These are phyloP conservation scores for Synanthedon vespiformis DNA, from an alignment of 2,888 invertebrate genomes.

Conservation along the genomic window DNA sequence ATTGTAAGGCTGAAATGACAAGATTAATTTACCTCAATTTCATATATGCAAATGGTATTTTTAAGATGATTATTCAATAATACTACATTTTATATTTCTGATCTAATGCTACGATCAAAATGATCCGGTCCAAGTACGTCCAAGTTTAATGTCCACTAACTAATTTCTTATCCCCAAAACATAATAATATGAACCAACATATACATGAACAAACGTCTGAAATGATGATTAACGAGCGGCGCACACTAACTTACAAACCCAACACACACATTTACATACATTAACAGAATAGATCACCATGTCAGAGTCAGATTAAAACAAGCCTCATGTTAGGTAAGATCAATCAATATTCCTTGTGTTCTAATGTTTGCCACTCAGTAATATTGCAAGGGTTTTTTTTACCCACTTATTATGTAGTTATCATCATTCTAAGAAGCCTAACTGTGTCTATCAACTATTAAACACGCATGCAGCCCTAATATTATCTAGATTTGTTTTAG, in stretches of 20 bases:
- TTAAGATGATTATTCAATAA: no score
- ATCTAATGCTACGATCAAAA: conserved; percentile 15
- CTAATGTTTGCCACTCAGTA: conserved; percentile 2
- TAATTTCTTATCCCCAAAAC: conserved; percentile 72
- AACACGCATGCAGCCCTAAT: no score
- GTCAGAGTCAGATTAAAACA: conserved; percentile 43
- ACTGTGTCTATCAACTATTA: no score
- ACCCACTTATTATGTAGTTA: not conserved
- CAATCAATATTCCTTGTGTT: conserved; percentile 39
- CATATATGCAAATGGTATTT: no score
- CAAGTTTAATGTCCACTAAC: conserved; percentile 71
- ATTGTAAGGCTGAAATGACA: no score
- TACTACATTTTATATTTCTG: no score
- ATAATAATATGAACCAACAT: conserved; percentile 67
- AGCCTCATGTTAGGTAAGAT: conserved; percentile 29
- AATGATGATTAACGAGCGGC: conserved; percentile 71
- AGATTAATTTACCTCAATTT: no score
- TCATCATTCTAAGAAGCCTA: no score
- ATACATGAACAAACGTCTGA: conserved; percentile 68
- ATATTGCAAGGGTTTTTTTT: not conserved
- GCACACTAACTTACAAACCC: conserved; percentile 29
- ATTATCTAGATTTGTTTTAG: no score
- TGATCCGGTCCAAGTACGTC: conserved; percentile 14
- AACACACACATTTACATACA: conserved; percentile 10
- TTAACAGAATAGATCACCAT: conserved; percentile 57